A percentile compares a stretch with the other conserved stretches of the same genome.
Evolutionary conservation across 2,888 invertebrate species (phyloP).

Genomic region (Psylliodes chrysocephalus): DNA sequence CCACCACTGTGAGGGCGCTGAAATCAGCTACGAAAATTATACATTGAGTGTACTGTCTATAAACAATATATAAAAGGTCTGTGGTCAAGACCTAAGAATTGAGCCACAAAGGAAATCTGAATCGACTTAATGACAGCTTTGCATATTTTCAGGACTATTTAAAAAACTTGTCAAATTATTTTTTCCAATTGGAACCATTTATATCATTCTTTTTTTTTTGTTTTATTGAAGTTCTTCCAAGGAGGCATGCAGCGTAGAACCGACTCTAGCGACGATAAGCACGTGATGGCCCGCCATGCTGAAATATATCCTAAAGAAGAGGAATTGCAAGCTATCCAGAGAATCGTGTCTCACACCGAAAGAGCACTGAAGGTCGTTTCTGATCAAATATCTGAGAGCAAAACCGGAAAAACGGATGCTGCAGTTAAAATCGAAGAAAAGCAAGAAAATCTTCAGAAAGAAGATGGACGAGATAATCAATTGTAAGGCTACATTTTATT

Average conservation of each 20-base stretch:
- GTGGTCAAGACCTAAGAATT: too few species aligned
- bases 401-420: constrained; percentile 31
- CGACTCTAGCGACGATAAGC: constrained; percentile 95
- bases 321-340: constrained; percentile 89
- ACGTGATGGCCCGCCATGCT: constrained; percentile 92
- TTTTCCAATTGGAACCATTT: too few species aligned
- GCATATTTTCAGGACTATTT: too few species aligned
- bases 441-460: constrained; percentile 62
- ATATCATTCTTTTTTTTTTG: too few species aligned
- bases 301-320: constrained; percentile 93
- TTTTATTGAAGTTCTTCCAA: constrained; percentile 62
- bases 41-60: too few species aligned
- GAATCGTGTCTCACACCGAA: constrained; percentile 92
- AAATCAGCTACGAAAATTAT: too few species aligned
- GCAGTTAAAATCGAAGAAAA: constrained; percentile 67
- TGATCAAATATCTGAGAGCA: constrained; percentile 78
- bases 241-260: constrained; percentile 77
- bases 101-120: too few species aligned
- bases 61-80: too few species aligned
- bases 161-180: too few species aligned
- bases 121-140: too few species aligned
- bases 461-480: constrained; percentile 85
- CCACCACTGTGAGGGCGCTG: too few species aligned
- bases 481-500: constrained; percentile 66
- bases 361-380: constrained; percentile 93